Conservation (phyloP, 1,140 invertebrate species). For the Sipha flava region DNA sequence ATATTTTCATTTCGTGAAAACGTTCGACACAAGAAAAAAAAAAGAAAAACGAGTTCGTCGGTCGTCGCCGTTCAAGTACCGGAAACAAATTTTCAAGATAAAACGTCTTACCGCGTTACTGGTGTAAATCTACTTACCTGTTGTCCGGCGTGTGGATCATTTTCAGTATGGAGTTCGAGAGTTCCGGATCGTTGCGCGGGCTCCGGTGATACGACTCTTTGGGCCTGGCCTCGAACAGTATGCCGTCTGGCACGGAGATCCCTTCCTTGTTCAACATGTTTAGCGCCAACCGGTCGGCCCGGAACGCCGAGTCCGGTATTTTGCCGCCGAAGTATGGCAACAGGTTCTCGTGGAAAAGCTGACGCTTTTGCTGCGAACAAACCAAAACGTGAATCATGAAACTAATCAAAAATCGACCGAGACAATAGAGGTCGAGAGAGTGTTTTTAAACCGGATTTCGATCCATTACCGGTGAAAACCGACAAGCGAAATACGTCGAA, state of each 20-base stretch:
- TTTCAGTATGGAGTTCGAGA: constrained; percentile 36
- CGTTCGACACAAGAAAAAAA: no score
- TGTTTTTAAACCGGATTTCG: no score
- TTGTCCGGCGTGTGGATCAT: constrained; percentile 38
- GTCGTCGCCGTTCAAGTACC: no score
- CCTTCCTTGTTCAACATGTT: constrained; percentile 57
- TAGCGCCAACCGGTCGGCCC: constrained; percentile 51
- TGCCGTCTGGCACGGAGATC: constrained; percentile 52
- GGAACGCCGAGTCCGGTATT: constrained; percentile 57
- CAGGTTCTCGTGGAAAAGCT: constrained; percentile 57
- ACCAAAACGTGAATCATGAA: not conserved
- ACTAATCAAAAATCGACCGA: no score
- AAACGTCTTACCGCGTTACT: no score
- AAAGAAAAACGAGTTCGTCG: no score
- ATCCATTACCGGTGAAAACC: no score
- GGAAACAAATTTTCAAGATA: no score
- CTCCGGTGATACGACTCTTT: constrained; percentile 42
- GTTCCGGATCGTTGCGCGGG: constrained; percentile 39
- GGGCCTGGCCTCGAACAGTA: constrained; percentile 47
- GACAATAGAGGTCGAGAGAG: no score
- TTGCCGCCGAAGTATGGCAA: constrained; percentile 54
- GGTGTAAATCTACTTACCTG: not conserved
- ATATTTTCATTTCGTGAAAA: no score
- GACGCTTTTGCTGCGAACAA: constrained; percentile 48
- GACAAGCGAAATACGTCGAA: no score